Percentiles rank a stretch among this genome's conserved stretches.
Evolutionary conservation across 2,888 invertebrate genomes (phyloP).

Genomic region (Sclerodermus sp.): DNA sequence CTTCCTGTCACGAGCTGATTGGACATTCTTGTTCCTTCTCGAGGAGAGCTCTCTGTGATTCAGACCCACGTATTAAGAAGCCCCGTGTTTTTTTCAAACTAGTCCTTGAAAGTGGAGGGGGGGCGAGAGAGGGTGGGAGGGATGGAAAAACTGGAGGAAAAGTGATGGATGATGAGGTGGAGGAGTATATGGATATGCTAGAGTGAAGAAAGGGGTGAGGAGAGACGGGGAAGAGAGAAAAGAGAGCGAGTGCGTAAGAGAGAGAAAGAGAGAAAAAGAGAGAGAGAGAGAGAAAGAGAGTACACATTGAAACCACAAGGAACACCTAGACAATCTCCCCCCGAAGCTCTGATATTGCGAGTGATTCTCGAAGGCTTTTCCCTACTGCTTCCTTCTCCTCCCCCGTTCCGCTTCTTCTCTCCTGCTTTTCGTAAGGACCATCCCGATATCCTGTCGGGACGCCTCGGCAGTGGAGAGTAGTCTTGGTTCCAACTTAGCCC

Average conservation of each 20-base stretch:
- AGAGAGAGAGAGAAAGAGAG: slow-evolving; percentile 5
- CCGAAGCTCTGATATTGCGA: too few relatives aligned
- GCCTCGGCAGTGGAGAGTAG: slow-evolving; percentile 48
- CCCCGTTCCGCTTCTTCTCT: slow-evolving; percentile 8
- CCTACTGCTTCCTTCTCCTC: slow-evolving; percentile 1
- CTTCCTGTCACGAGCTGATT: too few relatives aligned
- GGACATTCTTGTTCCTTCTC: too few relatives aligned
- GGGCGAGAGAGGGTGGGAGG: background rate
- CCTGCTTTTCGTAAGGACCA: slow-evolving; percentile 13
- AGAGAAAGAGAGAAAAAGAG: slow-evolving; percentile 1
- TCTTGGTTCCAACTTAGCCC: slow-evolving; percentile 44
- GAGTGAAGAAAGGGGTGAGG: background rate
- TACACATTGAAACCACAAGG: background rate
- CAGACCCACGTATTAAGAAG: too few relatives aligned
- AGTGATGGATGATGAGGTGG: background rate
- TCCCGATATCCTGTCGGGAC: slow-evolving; percentile 20
- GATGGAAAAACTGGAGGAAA: background rate
- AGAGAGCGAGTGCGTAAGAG: background rate
- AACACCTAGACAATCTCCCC: too few relatives aligned
- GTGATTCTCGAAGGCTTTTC: too few relatives aligned
- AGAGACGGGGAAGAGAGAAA: background rate
- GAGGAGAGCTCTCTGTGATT: too few relatives aligned
- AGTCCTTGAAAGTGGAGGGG: background rate
- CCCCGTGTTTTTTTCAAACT: too few relatives aligned
- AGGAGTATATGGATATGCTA: background rate